phyloP scores from a whole-genome alignment of 2,113 vertebrate species.

The Poeciliopsis occidentalis region DNA sequence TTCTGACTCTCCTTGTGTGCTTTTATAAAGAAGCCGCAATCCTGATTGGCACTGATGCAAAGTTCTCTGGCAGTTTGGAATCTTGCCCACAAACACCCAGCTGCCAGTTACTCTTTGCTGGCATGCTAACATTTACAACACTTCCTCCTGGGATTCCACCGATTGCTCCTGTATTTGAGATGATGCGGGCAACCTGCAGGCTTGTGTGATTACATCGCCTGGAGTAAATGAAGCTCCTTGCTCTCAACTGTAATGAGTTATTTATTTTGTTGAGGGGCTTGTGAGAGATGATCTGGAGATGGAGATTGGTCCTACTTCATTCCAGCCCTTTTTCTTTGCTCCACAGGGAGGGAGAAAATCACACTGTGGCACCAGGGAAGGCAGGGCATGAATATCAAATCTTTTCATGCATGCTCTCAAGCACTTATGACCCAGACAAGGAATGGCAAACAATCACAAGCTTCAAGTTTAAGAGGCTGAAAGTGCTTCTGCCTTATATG shows the following conservation, averaged over 20 bases:
- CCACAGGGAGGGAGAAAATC: slow-evolving; percentile 77
- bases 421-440: slow-evolving; percentile 46
- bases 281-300: slow-evolving; percentile 81
- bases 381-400: slow-evolving; percentile 70
- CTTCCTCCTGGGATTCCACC: slow-evolving; percentile 69
- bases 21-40: slow-evolving; percentile 9
- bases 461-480: slow-evolving; percentile 23
- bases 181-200: slow-evolving; percentile 72
- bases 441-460: slow-evolving; percentile 25
- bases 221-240: slow-evolving; percentile 79
- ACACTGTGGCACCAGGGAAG: slow-evolving; percentile 76
- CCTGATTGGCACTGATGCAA: not conserved
- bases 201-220: slow-evolving; percentile 79
- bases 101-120: slow-evolving; percentile 49
- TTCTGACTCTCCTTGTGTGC: slow-evolving; percentile 11
- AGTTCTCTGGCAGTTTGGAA: slow-evolving; percentile 38
- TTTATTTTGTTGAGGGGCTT: slow-evolving; percentile 83
- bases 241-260: slow-evolving; percentile 82
- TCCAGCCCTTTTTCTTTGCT: slow-evolving; percentile 56
- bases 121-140: slow-evolving; percentile 62
- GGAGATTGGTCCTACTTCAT: slow-evolving; percentile 67
- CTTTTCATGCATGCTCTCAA: slow-evolving; percentile 68
- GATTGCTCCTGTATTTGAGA: slow-evolving; percentile 71
- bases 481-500: not conserved
- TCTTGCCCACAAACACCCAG: slow-evolving; percentile 17